Percentiles rank a stretch among this genome's conserved stretches.
Conservation (phyloP, 64 coral and sea anemone species). For the Hydrozoanthus tunicans region DNA sequence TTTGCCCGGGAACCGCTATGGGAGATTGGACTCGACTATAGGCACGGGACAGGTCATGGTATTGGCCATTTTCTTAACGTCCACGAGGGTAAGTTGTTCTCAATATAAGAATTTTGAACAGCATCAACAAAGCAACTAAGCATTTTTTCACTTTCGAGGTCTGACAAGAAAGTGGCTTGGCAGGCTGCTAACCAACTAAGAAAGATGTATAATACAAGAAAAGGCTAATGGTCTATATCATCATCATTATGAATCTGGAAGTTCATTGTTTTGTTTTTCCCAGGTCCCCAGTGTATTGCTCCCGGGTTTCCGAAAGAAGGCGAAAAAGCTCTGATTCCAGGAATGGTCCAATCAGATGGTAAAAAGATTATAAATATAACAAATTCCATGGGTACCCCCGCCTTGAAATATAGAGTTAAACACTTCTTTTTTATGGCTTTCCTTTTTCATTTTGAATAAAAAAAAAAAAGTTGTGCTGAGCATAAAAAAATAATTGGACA, state of each 20-base stretch:
- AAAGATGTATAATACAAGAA: no score
- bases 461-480: no score
- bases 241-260: neutral
- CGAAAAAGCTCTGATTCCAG: slow-evolving; percentile 72
- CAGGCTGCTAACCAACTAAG: no score
- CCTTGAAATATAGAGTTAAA: no score
- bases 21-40: slow-evolving; percentile 83
- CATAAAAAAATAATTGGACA: no score
- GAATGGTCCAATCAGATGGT: slow-evolving; percentile 94
- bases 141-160: no score
- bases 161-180: no score
- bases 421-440: no score
- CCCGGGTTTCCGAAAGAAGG: slow-evolving; percentile 89
- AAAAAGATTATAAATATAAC: neutral
- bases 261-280: neutral
- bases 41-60: slow-evolving; percentile 88
- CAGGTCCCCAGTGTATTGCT: slow-evolving; percentile 89
- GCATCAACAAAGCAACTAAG: no score
- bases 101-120: neutral
- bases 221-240: no score
- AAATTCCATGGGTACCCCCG: neutral
- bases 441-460: no score
- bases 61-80: slow-evolving; percentile 93
- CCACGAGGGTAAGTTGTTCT: slow-evolving; percentile 68
- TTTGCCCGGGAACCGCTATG: slow-evolving; percentile 89